Conservation (phyloP, 2,888 invertebrate genomes). For the Macrosoma leucophasiata region DNA sequence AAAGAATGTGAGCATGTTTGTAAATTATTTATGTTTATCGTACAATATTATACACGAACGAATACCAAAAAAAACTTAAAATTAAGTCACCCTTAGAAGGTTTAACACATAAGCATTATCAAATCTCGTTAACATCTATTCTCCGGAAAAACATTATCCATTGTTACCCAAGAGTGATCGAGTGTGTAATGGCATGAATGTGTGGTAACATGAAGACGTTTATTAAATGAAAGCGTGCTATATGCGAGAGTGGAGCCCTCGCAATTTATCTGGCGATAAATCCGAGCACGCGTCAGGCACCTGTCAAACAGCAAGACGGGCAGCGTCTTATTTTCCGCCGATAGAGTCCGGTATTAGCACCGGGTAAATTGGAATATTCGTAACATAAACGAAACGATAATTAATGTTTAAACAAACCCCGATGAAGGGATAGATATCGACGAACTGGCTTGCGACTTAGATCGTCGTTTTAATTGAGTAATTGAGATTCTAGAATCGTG, state of each 20-base stretch:
- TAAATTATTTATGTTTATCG: no score
- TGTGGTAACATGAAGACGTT: constrained; percentile 1
- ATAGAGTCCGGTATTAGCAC: constrained; percentile 48
- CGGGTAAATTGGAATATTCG: constrained; percentile 61
- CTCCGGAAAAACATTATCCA: background rate
- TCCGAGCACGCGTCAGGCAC: constrained; percentile 61
- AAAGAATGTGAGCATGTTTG: no score
- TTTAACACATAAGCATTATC: no score
- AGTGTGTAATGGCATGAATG: constrained; percentile 4
- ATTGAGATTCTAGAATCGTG: constrained; percentile 23
- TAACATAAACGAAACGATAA: constrained; percentile 63
- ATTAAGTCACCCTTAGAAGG: no score
- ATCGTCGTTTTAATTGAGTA: constrained; percentile 30
- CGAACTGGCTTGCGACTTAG: constrained; percentile 44
- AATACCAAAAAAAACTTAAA: no score
- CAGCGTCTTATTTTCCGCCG: constrained; percentile 51
- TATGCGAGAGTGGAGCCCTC: constrained; percentile 29
- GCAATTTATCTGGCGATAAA: constrained; percentile 61
- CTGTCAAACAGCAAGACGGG: constrained; percentile 58
- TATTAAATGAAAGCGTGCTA: constrained; percentile 1
- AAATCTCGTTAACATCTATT: no score
- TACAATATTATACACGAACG: no score
- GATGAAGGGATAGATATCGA: constrained; percentile 51
- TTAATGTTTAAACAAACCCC: constrained; percentile 59
- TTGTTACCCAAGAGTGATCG: background rate